phyloP scores from a whole-genome alignment of 2,797 vertebrate species.

The Rhadinocentrus ornatus region DNA sequence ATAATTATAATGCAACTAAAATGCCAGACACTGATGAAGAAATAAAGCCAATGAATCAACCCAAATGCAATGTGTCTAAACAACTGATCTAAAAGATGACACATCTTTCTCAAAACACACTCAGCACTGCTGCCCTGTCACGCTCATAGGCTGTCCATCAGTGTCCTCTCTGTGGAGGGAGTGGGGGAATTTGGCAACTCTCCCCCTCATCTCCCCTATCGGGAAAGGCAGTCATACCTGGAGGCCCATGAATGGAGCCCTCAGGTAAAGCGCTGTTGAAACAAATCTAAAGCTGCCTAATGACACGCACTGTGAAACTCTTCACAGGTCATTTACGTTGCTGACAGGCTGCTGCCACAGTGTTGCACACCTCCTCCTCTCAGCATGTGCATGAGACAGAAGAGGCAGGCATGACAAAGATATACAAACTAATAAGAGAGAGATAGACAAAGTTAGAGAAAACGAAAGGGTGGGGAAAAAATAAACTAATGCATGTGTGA shows the following conservation, averaged over 20 bases:
- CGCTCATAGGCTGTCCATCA: conserved; percentile 57
- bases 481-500: conserved; percentile 46
- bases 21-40: neutral
- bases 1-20: neutral
- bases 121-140: conserved; percentile 41
- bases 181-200: conserved; percentile 49
- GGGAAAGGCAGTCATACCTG: conserved; percentile 83
- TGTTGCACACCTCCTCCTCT: conserved; percentile 48
- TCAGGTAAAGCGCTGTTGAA: conserved; percentile 91
- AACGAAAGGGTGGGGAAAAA: conserved; percentile 1
- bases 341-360: conserved; percentile 82
- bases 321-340: conserved; percentile 96
- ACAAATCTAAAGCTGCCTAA: conserved; percentile 93
- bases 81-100: conserved; percentile 1
- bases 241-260: conserved; percentile 87
- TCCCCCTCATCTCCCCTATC: conserved; percentile 16
- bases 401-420: conserved; percentile 38
- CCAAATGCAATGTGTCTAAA: conserved; percentile 3
- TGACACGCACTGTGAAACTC: conserved; percentile 92
- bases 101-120: conserved; percentile 23
- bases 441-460: conserved; percentile 27
- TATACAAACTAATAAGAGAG: conserved; percentile 46
- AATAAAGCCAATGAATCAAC: neutral
- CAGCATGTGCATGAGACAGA: neutral
- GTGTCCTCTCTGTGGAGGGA: conserved; percentile 33